These are phyloP conservation scores for Oncorhynchus mykiss DNA, from an alignment of 2,113 vertebrate species.

Conservation along the genomic window DNA sequence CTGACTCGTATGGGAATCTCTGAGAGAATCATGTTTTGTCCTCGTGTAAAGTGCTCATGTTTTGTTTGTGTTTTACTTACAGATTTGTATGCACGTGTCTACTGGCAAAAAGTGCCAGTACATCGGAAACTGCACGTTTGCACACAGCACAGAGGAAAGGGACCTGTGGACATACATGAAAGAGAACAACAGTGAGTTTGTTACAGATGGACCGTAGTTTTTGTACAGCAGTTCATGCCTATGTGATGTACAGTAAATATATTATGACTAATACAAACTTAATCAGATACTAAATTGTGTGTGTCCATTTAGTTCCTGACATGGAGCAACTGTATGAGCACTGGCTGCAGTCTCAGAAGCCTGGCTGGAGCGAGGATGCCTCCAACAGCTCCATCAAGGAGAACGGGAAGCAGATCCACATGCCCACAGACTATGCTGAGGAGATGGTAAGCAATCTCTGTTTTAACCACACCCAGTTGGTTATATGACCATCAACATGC, in stretches of 20 bases:
- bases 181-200: slow-evolving; percentile 91
- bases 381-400: slow-evolving; percentile 77
- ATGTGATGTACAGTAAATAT: neutral
- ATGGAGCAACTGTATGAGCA: slow-evolving; percentile 96
- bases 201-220: neutral
- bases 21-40: too few species aligned
- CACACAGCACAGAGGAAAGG: slow-evolving; percentile 91
- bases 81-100: slow-evolving; percentile 96
- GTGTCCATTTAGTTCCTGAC: slow-evolving; percentile 84
- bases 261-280: too few species aligned
- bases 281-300: neutral
- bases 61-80: neutral
- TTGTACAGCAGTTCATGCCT: neutral
- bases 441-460: slow-evolving; percentile 82
- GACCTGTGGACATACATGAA: slow-evolving; percentile 99
- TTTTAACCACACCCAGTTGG: neutral
- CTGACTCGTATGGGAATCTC: neutral
- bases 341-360: slow-evolving; percentile 91
- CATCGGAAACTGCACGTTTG: slow-evolving; percentile 95
- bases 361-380: slow-evolving; percentile 83
- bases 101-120: slow-evolving; percentile 95
- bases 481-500: neutral
- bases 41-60: neutral
- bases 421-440: slow-evolving; percentile 97
- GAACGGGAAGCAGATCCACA: slow-evolving; percentile 94